Conservation (phyloP, 2,888 invertebrate species). For the Lasioglossum marginatum region DNA sequence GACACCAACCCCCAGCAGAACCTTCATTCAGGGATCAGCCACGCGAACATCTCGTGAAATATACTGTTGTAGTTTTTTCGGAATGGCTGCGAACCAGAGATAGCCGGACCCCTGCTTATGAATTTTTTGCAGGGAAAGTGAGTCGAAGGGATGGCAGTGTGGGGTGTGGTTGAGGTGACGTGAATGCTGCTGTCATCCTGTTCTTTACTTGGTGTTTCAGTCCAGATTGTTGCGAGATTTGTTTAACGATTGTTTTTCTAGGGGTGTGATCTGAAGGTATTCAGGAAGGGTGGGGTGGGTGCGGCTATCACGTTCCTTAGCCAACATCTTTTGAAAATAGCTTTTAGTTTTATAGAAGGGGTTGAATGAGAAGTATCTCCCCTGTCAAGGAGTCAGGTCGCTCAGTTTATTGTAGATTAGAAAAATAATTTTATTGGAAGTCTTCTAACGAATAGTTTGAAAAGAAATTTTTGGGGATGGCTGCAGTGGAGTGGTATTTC, state of each 20-base stretch:
- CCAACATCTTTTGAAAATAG: too few relatives aligned
- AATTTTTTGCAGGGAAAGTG: background rate
- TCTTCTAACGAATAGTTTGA: too few relatives aligned
- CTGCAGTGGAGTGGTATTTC: too few relatives aligned
- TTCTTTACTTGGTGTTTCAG: background rate
- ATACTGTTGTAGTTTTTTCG: background rate
- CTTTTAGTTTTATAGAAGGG: too few relatives aligned
- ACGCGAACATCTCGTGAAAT: background rate
- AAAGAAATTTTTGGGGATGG: too few relatives aligned
- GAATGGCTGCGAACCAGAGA: background rate
- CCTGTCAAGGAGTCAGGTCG: too few relatives aligned
- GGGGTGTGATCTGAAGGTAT: background rate
- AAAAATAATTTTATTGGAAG: too few relatives aligned
- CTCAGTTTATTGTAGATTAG: too few relatives aligned
- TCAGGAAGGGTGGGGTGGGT: background rate
- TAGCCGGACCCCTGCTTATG: background rate
- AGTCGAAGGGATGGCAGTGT: background rate
- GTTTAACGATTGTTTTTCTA: background rate
- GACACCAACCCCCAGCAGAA: conserved; percentile 15
- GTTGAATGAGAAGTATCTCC: too few relatives aligned
- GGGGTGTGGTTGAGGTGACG: background rate
- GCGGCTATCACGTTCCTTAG: background rate
- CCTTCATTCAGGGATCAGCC: conserved; percentile 32
- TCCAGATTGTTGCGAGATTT: background rate
- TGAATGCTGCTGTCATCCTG: background rate